phyloP scores from a whole-genome alignment of 2,797 vertebrate genomes.

The Anguilla marmorata region DNA sequence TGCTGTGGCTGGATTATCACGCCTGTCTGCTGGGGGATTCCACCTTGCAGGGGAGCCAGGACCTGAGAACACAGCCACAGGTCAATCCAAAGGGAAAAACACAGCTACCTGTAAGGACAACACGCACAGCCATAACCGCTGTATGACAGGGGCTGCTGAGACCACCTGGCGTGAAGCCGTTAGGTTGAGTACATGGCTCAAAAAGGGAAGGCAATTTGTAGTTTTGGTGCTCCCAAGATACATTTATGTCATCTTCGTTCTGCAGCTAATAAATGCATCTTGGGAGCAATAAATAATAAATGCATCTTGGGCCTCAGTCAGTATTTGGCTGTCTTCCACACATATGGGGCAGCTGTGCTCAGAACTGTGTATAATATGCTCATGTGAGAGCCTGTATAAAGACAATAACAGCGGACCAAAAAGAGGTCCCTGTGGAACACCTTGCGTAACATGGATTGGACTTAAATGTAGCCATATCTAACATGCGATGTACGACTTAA shows the following conservation, averaged over 20 bases:
- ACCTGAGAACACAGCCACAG: conserved; percentile 71
- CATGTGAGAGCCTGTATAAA: background rate
- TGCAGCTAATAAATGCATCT: background rate
- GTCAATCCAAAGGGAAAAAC: background rate
- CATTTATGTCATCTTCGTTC: background rate
- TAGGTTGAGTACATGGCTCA: background rate
- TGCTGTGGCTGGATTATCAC: conserved; percentile 99
- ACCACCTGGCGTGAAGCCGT: background rate
- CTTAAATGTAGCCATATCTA: background rate
- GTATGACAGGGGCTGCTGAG: no score
- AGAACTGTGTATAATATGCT: background rate
- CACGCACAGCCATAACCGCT: no score
- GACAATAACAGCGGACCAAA: background rate
- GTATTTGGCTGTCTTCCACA: background rate
- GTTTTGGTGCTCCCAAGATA: background rate
- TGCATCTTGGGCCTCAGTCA: background rate
- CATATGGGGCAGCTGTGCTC: background rate
- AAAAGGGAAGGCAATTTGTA: background rate
- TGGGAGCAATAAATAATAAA: background rate
- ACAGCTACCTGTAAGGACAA: background rate
- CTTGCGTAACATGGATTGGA: background rate
- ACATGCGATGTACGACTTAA: background rate
- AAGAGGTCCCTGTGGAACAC: background rate
- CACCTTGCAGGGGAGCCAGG: conserved; percentile 88
- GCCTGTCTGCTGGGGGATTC: conserved; percentile 89